These are phyloP conservation scores for Ormyrus rosae DNA, from an alignment of 2,888 invertebrate genomes.

Conservation along the genomic window DNA sequence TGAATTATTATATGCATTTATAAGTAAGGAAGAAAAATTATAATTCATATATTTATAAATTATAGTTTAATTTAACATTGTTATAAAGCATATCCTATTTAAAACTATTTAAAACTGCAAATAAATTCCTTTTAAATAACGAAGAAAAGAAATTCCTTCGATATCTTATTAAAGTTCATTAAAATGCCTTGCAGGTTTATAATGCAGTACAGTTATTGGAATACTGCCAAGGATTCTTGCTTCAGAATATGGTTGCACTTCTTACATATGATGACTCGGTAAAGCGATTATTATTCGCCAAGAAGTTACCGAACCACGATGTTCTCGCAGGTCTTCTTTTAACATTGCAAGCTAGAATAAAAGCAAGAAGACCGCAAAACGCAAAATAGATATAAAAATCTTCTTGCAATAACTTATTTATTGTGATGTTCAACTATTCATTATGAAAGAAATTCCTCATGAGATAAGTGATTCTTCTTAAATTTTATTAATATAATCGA, in stretches of 20 bases:
- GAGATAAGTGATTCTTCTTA: constrained; percentile 26
- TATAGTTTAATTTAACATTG: background rate
- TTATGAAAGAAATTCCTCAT: constrained; percentile 16
- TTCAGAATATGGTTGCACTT: constrained; percentile 96
- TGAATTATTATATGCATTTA: background rate
- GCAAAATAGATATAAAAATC: constrained; percentile 51
- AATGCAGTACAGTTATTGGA: constrained; percentile 90
- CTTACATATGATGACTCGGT: constrained; percentile 94
- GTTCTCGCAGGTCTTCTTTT: constrained; percentile 88
- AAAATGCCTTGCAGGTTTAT: constrained; percentile 82
- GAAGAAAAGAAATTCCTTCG: background rate
- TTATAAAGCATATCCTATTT: background rate
- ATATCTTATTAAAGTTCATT: constrained; percentile 1
- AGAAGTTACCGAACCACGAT: constrained; percentile 92
- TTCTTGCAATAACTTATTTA: constrained; percentile 9
- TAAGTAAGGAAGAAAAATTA: background rate
- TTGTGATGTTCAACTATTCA: constrained; percentile 47
- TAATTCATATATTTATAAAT: background rate
- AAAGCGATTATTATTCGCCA: constrained; percentile 90
- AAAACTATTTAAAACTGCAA: background rate
- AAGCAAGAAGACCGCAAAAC: constrained; percentile 77
- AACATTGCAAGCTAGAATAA: constrained; percentile 89
- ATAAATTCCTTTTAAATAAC: constrained; percentile 1
- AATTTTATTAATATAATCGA: constrained; percentile 16
- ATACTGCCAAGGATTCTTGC: constrained; percentile 92